phyloP scores from a whole-genome alignment of 2,888 invertebrate species.

The Lycophotia porphyrea region DNA sequence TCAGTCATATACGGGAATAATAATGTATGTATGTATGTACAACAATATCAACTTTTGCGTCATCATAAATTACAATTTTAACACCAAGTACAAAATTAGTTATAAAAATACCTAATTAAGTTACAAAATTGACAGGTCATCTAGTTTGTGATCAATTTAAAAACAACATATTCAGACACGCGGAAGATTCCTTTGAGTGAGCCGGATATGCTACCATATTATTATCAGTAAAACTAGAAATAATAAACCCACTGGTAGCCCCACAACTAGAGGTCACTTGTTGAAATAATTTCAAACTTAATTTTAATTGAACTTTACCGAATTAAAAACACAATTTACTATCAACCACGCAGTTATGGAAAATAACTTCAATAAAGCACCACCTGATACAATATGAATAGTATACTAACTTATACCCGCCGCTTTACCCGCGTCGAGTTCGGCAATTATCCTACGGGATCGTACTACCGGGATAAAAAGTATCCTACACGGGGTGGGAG shows the following conservation, averaged over 20 bases:
- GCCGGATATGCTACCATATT: constrained; percentile 36
- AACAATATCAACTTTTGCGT: constrained; percentile 15
- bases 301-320: neutral
- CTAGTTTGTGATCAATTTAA: neutral
- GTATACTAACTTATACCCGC: too few relatives aligned
- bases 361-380: neutral
- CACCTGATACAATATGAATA: too few relatives aligned
- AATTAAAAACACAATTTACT: constrained; percentile 3
- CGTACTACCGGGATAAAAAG: too few relatives aligned
- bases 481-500: too few relatives aligned
- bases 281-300: too few relatives aligned
- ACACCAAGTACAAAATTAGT: neutral
- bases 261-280: constrained; percentile 19
- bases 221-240: constrained; percentile 14
- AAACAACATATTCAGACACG: neutral
- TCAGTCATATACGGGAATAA: neutral
- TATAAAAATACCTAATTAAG: neutral
- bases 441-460: too few relatives aligned
- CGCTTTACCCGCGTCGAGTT: too few relatives aligned
- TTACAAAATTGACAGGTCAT: constrained; percentile 3
- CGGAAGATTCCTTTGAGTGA: constrained; percentile 16
- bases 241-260: constrained; percentile 28
- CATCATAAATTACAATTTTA: neutral
- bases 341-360: neutral
- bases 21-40: neutral